A percentile compares a stretch with the other conserved stretches of the same genome.
Conservation (phyloP, 2,888 invertebrate genomes). For the Argyresthia albistria region DNA sequence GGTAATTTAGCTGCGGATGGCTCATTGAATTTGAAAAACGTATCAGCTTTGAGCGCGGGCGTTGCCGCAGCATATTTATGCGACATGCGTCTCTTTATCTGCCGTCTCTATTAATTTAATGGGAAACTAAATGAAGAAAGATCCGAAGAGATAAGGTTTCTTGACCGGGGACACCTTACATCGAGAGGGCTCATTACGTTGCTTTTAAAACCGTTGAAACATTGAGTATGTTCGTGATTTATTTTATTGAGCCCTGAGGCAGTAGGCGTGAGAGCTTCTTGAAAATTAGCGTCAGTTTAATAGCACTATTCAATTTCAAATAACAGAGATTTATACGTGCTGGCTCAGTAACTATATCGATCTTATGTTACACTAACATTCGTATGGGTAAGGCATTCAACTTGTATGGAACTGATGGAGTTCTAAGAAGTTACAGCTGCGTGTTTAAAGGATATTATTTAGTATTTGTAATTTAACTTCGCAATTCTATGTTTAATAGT, state of each 20-base stretch:
- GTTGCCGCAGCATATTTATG: conserved; percentile 40
- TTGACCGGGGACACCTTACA: conserved; percentile 53
- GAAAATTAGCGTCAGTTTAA: not conserved
- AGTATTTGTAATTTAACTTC: conserved; percentile 25
- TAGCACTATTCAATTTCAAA: too few species aligned
- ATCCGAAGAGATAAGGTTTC: conserved; percentile 63
- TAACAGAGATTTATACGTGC: not conserved
- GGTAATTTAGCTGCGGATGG: conserved; percentile 45
- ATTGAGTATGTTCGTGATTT: conserved; percentile 30
- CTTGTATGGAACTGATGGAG: conserved; percentile 22
- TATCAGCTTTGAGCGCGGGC: conserved; percentile 33
- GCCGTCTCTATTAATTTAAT: conserved; percentile 56
- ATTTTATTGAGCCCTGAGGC: conserved; percentile 14
- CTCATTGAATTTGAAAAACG: conserved; percentile 41
- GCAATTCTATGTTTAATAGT: not conserved
- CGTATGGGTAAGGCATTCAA: not conserved
- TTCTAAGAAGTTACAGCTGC: conserved; percentile 28
- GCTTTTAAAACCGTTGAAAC: conserved; percentile 39
- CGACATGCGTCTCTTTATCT: conserved; percentile 53
- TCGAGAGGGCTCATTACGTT: conserved; percentile 48
- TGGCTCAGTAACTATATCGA: not conserved
- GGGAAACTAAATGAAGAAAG: conserved; percentile 64
- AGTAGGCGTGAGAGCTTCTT: conserved; percentile 1
- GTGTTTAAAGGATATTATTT: conserved; percentile 41
- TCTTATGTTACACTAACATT: not conserved